phyloP scores from a whole-genome alignment of 2,113 vertebrate genomes.

The Triplophysa rosa region DNA sequence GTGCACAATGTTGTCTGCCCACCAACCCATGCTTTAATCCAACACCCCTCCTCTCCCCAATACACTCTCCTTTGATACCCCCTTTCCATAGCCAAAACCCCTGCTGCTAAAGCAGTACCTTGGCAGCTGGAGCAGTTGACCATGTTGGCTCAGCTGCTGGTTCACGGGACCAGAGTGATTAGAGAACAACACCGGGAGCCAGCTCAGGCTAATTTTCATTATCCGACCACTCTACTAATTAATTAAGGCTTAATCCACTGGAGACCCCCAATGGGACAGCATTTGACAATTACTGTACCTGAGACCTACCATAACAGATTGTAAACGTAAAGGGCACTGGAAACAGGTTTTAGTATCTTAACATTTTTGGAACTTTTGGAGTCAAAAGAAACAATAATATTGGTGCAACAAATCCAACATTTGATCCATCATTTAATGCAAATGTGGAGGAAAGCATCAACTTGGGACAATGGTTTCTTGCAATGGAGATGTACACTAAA shows the following conservation, averaged over 20 bases:
- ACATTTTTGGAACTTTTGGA: neutral
- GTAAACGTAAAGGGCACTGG: neutral
- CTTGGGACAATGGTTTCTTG: neutral
- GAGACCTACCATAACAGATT: neutral
- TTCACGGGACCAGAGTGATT: conserved; percentile 18
- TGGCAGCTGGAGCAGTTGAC: conserved; percentile 57
- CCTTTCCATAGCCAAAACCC: conserved; percentile 38
- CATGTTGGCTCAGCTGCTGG: conserved; percentile 53
- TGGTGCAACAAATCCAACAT: too few relatives aligned
- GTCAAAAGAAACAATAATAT: neutral
- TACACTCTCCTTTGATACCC: conserved; percentile 55
- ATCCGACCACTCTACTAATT: conserved; percentile 44
- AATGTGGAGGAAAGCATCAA: too few relatives aligned
- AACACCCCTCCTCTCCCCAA: conserved; percentile 37
- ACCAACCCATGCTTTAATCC: conserved; percentile 49
- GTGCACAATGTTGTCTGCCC: conserved; percentile 47
- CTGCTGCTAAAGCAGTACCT: conserved; percentile 53
- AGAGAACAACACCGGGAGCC: conserved; percentile 13
- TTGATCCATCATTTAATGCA: too few relatives aligned
- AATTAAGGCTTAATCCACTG: conserved; percentile 33
- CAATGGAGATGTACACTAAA: neutral
- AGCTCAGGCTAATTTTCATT: conserved; percentile 13
- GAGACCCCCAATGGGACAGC: neutral
- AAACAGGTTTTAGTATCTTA: neutral
- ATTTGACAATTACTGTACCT: conserved; percentile 15